A percentile compares a stretch with the other conserved stretches of the same genome.
Conservation (phyloP, 2,888 invertebrate species). For the Amorpha juglandis region DNA sequence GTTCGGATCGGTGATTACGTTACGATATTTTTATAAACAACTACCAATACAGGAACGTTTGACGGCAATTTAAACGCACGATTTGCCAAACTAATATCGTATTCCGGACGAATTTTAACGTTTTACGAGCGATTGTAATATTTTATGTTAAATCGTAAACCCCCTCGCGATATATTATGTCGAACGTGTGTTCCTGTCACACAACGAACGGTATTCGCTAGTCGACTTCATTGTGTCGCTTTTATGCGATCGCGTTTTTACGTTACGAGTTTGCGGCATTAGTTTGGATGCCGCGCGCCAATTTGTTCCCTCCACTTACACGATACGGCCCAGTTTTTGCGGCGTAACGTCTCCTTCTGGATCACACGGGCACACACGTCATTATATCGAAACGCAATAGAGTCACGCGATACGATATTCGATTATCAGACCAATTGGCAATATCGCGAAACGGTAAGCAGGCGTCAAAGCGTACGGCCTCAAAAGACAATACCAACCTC, state of each 20-base stretch:
- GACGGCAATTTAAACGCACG: slow-evolving; percentile 38
- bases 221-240: slow-evolving; percentile 50
- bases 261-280: slow-evolving; percentile 45
- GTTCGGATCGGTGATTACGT: slow-evolving; percentile 12
- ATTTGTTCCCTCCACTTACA: slow-evolving; percentile 31
- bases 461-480: slow-evolving; percentile 65
- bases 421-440: slow-evolving; percentile 55
- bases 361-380: slow-evolving; percentile 26
- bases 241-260: slow-evolving; percentile 53
- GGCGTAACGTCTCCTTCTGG: slow-evolving; percentile 36
- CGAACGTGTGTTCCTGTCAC: slow-evolving; percentile 62
- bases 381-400: slow-evolving; percentile 40
- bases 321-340: slow-evolving; percentile 37
- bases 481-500: slow-evolving; percentile 76
- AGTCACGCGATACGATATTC: slow-evolving; percentile 46
- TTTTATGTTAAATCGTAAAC: slow-evolving; percentile 71
- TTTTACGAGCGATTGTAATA: slow-evolving; percentile 68
- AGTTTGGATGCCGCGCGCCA: slow-evolving; percentile 43
- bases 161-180: slow-evolving; percentile 61
- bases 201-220: slow-evolving; percentile 51
- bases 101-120: slow-evolving; percentile 59
- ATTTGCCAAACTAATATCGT: slow-evolving; percentile 44
- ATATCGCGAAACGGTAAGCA: slow-evolving; percentile 57
- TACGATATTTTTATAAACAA: slow-evolving; percentile 21
- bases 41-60: slow-evolving; percentile 31